A percentile compares a stretch with the other conserved stretches of the same genome.
Conservation (phyloP, 2,888 invertebrate genomes). For the Odontocolon sp. region DNA sequence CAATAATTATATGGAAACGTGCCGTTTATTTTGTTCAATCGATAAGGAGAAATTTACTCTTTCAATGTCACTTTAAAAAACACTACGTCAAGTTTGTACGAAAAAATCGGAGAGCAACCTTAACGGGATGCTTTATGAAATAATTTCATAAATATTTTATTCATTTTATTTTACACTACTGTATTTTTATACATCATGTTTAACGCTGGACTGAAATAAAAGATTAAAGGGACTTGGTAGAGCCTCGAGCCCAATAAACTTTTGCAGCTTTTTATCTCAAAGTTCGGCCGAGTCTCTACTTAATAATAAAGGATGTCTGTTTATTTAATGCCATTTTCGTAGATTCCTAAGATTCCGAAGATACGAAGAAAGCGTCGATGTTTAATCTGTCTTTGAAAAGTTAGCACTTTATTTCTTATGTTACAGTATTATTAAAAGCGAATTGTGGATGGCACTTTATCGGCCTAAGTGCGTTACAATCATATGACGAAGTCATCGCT, state of each 20-base stretch:
- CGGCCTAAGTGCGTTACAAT: slow-evolving; percentile 36
- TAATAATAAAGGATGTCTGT: background rate
- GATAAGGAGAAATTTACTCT: background rate
- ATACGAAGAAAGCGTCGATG: background rate
- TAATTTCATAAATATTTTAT: slow-evolving; percentile 8
- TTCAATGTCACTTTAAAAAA: background rate
- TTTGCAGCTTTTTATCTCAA: background rate
- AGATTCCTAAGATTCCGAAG: background rate
- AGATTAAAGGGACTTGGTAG: background rate
- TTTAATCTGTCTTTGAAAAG: slow-evolving; percentile 35
- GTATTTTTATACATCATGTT: slow-evolving; percentile 34
- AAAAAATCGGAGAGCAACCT: no score
- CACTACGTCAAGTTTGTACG: no score
- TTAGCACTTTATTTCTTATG: slow-evolving; percentile 53
- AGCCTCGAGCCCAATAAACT: background rate
- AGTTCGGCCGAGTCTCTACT: background rate
- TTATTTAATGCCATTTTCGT: background rate
- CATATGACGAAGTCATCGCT: slow-evolving; percentile 17
- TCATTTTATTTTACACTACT: slow-evolving; percentile 1
- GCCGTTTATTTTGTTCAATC: slow-evolving; percentile 7
- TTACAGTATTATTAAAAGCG: slow-evolving; percentile 48
- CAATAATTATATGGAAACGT: no score
- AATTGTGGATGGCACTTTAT: slow-evolving; percentile 22
- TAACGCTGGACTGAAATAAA: slow-evolving; percentile 22
- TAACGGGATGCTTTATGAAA: no score